Percentiles rank a stretch among this genome's conserved stretches.
phyloP scores from a whole-genome alignment of 2,888 invertebrate species.

The Rhodophaea formosa region DNA sequence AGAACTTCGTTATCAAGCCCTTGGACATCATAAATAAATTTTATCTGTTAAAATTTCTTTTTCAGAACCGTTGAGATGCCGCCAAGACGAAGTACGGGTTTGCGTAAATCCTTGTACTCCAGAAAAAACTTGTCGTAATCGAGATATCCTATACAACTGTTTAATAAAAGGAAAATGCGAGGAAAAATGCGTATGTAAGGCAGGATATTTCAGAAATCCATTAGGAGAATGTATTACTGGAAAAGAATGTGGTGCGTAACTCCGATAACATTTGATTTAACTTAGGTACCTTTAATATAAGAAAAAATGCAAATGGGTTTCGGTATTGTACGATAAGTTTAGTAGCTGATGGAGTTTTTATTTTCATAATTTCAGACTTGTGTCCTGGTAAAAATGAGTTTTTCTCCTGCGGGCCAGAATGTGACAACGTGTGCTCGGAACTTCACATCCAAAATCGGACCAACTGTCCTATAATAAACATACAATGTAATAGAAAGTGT shows the following conservation, averaged over 20 bases:
- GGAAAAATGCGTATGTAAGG: conserved; percentile 39
- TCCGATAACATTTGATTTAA: background rate
- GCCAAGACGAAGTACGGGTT: conserved; percentile 15
- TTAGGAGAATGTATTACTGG: conserved; percentile 33
- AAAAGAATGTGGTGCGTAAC: conserved; percentile 37
- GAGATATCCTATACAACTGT: conserved; percentile 17
- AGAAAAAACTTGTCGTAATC: conserved; percentile 23
- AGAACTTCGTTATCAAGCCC: too few species aligned
- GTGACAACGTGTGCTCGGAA: conserved; percentile 52
- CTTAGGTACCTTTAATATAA: too few species aligned
- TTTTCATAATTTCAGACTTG: conserved; percentile 28
- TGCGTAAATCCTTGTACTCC: conserved; percentile 23
- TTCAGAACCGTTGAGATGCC: conserved; percentile 12
- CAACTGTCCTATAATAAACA: conserved; percentile 41
- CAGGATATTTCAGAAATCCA: conserved; percentile 37
- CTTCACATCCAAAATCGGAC: conserved; percentile 38
- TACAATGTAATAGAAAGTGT: conserved; percentile 40
- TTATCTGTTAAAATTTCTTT: background rate
- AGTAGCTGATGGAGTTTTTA: background rate
- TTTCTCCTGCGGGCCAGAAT: conserved; percentile 47
- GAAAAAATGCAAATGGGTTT: too few species aligned
- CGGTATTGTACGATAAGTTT: too few species aligned
- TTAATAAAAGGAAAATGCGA: conserved; percentile 23
- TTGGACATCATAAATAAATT: too few species aligned
- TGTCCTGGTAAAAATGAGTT: conserved; percentile 43